Percentiles rank a stretch among this genome's conserved stretches.
These are phyloP conservation scores for Mantis religiosa DNA, from an alignment of 2,888 invertebrate genomes.

Conservation along the genomic window DNA sequence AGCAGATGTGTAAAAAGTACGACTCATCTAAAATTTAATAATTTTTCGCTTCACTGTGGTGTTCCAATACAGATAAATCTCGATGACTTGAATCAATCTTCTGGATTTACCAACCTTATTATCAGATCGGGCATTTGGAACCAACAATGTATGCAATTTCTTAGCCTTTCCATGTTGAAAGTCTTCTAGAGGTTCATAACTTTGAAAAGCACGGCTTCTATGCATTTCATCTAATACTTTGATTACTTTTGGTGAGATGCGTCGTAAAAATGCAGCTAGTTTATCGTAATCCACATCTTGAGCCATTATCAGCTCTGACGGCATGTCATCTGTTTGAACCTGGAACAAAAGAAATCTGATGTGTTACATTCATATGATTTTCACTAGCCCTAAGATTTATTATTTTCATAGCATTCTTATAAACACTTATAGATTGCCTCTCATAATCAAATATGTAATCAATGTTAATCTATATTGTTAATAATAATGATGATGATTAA, in stretches of 20 bases:
- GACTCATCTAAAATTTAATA: too few relatives aligned
- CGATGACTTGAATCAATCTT: too few relatives aligned
- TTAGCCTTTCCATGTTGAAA: conserved; percentile 5
- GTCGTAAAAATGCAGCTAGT: conserved; percentile 25
- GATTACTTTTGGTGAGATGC: conserved; percentile 26
- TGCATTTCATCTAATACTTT: conserved; percentile 27
- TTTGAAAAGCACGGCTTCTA: conserved; percentile 20
- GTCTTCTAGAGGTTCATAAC: conserved; percentile 15
- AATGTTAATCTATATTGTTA: too few relatives aligned
- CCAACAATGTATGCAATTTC: conserved; percentile 17
- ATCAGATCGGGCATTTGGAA: background rate
- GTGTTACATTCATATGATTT: too few relatives aligned
- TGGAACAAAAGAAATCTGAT: background rate
- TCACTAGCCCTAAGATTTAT: too few relatives aligned
- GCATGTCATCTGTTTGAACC: conserved; percentile 18
- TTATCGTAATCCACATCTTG: conserved; percentile 24
- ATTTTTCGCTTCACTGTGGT: too few relatives aligned
- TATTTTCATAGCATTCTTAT: too few relatives aligned
- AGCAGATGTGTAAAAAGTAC: too few relatives aligned
- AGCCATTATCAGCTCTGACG: background rate
- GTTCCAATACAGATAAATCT: too few relatives aligned
- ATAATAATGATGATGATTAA: too few relatives aligned
- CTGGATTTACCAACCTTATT: background rate
- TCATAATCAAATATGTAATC: too few relatives aligned
- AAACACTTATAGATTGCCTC: too few relatives aligned